Evolutionary conservation across 2,888 invertebrate species (phyloP).

Genomic region (Ashinkailepas kermadecensis): DNA sequence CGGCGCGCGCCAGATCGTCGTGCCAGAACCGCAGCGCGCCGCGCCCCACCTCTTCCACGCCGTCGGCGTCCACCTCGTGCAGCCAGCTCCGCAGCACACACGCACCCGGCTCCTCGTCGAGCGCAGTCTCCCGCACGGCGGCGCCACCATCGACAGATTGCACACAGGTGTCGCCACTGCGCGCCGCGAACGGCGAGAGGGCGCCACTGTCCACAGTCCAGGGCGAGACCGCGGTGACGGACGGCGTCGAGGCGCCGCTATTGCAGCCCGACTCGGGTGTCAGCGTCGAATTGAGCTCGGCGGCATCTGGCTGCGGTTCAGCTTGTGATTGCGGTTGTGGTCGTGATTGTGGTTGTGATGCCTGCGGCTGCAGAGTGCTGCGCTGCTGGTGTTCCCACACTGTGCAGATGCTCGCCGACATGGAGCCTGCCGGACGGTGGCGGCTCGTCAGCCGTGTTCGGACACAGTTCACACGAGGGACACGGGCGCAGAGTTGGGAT

Average conservation of each 20-base stretch:
- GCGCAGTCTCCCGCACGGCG: not conserved
- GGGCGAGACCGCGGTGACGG: not conserved
- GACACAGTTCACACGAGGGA: too few relatives aligned
- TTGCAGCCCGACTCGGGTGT: not conserved
- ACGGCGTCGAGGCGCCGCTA: not conserved
- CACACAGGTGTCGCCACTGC: not conserved
- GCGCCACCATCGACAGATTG: not conserved
- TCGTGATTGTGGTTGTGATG: not conserved
- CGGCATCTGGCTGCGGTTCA: not conserved
- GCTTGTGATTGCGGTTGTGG: not conserved
- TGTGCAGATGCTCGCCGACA: not conserved
- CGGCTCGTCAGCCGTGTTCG: not conserved
- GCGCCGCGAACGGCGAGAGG: not conserved
- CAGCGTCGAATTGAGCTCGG: not conserved
- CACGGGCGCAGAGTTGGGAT: too few relatives aligned
- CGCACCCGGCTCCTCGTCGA: not conserved
- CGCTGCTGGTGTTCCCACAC: not conserved
- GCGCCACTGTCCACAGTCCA: not conserved
- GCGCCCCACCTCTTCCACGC: not conserved
- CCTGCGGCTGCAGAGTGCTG: not conserved
- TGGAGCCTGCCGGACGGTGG: not conserved
- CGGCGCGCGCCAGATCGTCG: conserved; percentile 49
- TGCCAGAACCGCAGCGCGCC: conserved; percentile 49
- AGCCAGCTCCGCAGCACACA: not conserved
- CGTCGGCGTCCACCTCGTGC: not conserved